Evolutionary conservation across 2,113 vertebrate species (phyloP), one percentile per base, ranked within the genome.

Genomic region (Hepsetus odoe): DNA sequence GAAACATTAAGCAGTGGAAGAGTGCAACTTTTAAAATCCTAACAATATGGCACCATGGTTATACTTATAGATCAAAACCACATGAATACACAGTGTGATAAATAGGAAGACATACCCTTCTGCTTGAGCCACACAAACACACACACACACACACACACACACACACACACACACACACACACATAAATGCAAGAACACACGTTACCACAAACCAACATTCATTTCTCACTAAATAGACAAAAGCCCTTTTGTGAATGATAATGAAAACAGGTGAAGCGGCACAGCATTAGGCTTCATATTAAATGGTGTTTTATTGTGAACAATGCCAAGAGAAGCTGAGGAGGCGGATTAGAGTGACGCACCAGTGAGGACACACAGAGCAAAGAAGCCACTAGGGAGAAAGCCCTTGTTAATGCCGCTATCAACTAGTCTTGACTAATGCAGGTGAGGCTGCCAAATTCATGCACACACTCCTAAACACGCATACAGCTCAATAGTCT

Each of bases 241-340:
- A 77, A 70, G 40, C 3, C 18, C 28, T 68, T 69, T 40, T 40
- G 55, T 44, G 20, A 20, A 46, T n/a, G 46, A 38, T 55, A 62
- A 53, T 51, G 32, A 51, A 72, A 40, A 22, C 4, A 42, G 32
- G 22, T 20, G 5, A 78, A 71, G 44, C 58, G 65, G 24, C 58
- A 38, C n/a, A 2, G 24, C 3, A 65, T 56, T 55, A 42, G 71
- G 28, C 66, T 26, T 68, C 44, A 28, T 26, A 59, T 73, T 38
- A 56, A 59, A 44, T 11, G 1, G 6, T 22, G 59, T 40, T 76
- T 68, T 68, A 32, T 28, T 24, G 33, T 68, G 46, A 76, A 75
- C 51, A 55, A 64, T 75, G 59, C 13, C 3, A 18, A 46, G 28
- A 26, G 40, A 46, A 16, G 44, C 28, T 24, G 38, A 74, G 28